Percentiles rank a stretch among this genome's conserved stretches.
Evolutionary conservation across 2,113 vertebrate genomes (phyloP).

Genomic region (Peromyscus leucopus): DNA sequence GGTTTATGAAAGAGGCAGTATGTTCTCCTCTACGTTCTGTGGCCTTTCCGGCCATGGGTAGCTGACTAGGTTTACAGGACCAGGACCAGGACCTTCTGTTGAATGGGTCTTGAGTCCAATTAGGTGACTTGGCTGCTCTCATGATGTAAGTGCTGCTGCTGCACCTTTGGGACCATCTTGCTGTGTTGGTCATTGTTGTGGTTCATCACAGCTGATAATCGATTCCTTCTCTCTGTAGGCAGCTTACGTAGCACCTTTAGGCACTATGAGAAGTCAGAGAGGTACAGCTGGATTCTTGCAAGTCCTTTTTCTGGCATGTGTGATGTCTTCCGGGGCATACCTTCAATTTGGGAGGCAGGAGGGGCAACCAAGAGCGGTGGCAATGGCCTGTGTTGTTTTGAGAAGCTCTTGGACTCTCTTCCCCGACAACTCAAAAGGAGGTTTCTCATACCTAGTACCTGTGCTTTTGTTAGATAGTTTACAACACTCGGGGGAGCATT

Average conservation of each 20-base stretch:
- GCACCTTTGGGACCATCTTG: neutral
- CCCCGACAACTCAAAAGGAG: neutral
- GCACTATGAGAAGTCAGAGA: neutral
- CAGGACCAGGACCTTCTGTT: neutral
- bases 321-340: neutral
- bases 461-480: neutral
- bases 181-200: neutral
- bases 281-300: neutral
- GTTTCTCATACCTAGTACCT: neutral
- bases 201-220: no score
- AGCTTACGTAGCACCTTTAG: neutral
- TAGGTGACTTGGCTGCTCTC: neutral
- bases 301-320: neutral
- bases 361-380: neutral
- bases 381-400: neutral
- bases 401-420: neutral
- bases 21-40: neutral
- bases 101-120: neutral
- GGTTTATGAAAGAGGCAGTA: neutral
- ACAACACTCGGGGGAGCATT: neutral
- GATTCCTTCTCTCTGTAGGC: neutral
- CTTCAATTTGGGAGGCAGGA: neutral
- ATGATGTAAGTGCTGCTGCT: no score
- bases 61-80: neutral
- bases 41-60: neutral